Evolutionary conservation across 2,797 vertebrate species (phyloP).

Genomic region (Holocentrus rufus): DNA sequence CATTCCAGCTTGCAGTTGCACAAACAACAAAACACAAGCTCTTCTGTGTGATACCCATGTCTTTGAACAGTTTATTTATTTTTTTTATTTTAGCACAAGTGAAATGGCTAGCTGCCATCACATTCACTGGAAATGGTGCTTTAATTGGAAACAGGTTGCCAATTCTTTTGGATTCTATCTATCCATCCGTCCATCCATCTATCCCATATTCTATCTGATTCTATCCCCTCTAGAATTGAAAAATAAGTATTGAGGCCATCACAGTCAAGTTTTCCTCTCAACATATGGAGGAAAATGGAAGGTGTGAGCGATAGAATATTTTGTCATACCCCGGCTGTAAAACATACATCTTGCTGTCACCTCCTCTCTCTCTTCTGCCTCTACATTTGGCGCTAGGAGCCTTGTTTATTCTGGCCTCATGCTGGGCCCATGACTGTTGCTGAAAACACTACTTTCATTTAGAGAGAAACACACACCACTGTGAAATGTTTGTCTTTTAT

Average conservation of each 20-base stretch:
- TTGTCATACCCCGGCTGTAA: not conserved
- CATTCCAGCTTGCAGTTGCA: not conserved
- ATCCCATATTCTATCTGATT: no score
- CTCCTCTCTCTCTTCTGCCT: not conserved
- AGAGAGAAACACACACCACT: conserved; percentile 56
- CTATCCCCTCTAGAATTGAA: no score
- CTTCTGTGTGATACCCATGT: no score
- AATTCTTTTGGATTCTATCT: no score
- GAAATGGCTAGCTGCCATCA: no score
- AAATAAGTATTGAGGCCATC: not conserved
- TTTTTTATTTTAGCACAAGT: no score
- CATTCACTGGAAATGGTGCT: no score
- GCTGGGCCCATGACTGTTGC: conserved; percentile 47
- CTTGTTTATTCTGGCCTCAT: conserved; percentile 59
- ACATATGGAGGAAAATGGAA: not conserved
- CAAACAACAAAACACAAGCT: no score
- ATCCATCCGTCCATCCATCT: no score
- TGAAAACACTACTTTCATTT: conserved; percentile 62
- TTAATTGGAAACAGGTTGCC: no score
- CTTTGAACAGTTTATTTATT: no score
- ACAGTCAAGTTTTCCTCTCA: not conserved
- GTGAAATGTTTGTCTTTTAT: conserved; percentile 64
- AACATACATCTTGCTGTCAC: not conserved
- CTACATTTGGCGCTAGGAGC: conserved; percentile 14
- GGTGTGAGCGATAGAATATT: not conserved